Conservation (phyloP, 2,888 invertebrate genomes). For the Himalopsyche tibetana region DNA sequence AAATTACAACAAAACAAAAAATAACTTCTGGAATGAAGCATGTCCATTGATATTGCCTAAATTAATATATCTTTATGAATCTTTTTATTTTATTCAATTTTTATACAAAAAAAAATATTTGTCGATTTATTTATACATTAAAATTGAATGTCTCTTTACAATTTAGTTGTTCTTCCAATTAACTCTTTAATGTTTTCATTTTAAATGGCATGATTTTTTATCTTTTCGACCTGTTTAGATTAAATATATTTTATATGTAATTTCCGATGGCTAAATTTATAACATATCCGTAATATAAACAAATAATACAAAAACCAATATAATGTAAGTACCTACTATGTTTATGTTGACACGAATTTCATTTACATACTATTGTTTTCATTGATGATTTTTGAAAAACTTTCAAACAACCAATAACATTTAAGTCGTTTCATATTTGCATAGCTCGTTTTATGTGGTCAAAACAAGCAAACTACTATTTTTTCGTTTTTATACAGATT, state of each 20-base stretch:
- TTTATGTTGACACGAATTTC: too few relatives aligned
- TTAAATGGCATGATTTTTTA: slow-evolving; percentile 1
- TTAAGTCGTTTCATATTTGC: too few relatives aligned
- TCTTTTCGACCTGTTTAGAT: not conserved
- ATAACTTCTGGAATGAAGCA: slow-evolving; percentile 27
- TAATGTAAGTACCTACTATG: slow-evolving; percentile 6
- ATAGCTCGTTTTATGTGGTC: too few relatives aligned
- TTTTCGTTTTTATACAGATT: not conserved
- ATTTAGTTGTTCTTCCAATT: not conserved
- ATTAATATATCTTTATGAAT: not conserved
- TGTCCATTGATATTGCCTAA: slow-evolving; percentile 14
- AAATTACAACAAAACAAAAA: slow-evolving; percentile 6
- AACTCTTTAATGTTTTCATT: not conserved
- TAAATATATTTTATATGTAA: not conserved
- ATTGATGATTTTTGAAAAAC: too few relatives aligned
- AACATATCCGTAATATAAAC: not conserved
- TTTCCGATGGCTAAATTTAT: not conserved
- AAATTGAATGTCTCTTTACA: slow-evolving; percentile 2
- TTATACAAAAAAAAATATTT: not conserved
- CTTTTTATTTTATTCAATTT: not conserved
- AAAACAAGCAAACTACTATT: too few relatives aligned
- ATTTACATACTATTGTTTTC: too few relatives aligned
- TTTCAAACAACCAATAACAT: too few relatives aligned
- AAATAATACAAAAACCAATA: not conserved
- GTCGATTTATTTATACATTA: not conserved